Evolutionary conservation across 2,113 vertebrate genomes (phyloP).

Genomic region (Cricetomys ansorgei): DNA sequence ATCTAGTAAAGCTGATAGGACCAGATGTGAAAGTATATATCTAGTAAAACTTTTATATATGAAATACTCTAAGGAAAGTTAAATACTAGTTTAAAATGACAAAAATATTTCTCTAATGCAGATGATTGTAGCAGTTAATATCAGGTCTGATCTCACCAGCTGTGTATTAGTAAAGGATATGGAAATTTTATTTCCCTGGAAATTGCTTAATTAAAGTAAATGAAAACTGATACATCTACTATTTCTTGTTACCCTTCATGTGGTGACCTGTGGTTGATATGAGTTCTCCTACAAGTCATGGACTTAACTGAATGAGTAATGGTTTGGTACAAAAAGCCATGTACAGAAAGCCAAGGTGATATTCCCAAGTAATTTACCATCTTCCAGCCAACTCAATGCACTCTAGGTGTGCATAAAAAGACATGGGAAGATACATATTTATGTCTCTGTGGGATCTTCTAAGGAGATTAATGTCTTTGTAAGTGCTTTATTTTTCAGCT

Average conservation of each 20-base stretch:
- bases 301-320: background rate
- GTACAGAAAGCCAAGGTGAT: background rate
- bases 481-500: background rate
- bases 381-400: background rate
- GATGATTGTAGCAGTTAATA: background rate
- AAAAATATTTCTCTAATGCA: background rate
- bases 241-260: background rate
- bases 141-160: background rate
- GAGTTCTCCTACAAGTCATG: background rate
- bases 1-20: background rate
- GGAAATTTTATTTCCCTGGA: background rate
- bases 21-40: background rate
- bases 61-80: background rate
- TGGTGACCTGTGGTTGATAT: background rate
- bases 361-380: rapidly evolving
- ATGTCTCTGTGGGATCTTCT: background rate
- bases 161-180: background rate
- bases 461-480: background rate
- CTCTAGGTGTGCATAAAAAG: background rate
- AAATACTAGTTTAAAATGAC: background rate
- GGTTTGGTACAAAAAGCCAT: background rate
- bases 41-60: background rate
- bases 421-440: background rate
- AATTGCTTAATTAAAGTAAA: background rate
- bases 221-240: background rate